Base-by-base conservation (phyloP, 2,113 vertebrate species). In the Ceyx margarethae region DNA sequence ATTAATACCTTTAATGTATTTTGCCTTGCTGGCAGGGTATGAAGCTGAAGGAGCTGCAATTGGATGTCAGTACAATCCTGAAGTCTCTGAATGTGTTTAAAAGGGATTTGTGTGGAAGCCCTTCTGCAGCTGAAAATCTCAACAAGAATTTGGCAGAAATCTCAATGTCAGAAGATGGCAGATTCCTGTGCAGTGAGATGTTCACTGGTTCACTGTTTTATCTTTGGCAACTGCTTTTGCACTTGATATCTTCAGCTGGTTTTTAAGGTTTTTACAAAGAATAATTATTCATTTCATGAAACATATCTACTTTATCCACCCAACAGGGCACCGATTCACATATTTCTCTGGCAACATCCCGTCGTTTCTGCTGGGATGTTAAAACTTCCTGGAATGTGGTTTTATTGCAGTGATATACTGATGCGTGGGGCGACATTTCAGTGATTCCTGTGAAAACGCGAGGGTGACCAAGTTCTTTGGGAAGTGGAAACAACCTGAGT, bases 101-200 rank as follows among this genome's bases (percentile, higher is more conserved):
- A 97, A 97, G 93, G 69, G 73, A 48, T 95, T 96, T 97, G 90
- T 93, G 61, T 89, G 77, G 92, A 95, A 91, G 90, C 87, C 75
- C 91, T 95, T 95, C 83, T 85, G 68, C 82, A 96, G 93, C 93
- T 96, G 94, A 97, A 95, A 97, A 96, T 87, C 93, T 90, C 80
- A 89, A 85, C 53, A 95, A 93, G 84, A 91, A 97, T 98, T 97
- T 97, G 97, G 97, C 97, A 95, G 85, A 89, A 95, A 82, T 86
- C 73, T 82, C 56, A 10, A 74, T 67, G 56, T 94, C 18, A 56
- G 95, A 97, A 97, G 98, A 98, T 97, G 95, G 96, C 96, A 97
- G 97, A 98, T 98, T 98, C 98, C 97, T 98, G 97, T 83, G 88
- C 95, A 94, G 75, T 96, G 97, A 98, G 97, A 96, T 97, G 96